A percentile compares a stretch with the other conserved stretches of the same genome.
Conservation (phyloP, 1,140 invertebrate genomes). For the Temnothorax nylanderi region DNA sequence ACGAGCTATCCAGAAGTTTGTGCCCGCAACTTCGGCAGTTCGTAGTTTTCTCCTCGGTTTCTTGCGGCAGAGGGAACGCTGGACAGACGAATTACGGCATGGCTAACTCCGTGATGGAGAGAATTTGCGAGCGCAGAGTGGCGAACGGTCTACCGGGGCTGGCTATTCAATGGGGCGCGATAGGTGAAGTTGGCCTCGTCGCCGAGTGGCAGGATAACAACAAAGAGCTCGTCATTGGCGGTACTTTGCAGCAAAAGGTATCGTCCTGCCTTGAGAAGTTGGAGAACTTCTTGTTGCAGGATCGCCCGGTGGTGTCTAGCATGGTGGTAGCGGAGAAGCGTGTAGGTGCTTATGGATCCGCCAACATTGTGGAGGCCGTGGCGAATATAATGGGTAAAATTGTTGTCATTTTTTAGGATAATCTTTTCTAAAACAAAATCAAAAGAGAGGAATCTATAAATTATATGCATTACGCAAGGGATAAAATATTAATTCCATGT, state of each 20-base stretch:
- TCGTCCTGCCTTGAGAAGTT: conserved; percentile 87
- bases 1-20: conserved; percentile 84
- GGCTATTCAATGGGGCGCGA: conserved; percentile 88
- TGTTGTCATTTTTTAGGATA: not conserved
- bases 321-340: conserved; percentile 88
- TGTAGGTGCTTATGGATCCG: conserved; percentile 62
- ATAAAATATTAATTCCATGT: not conserved
- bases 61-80: conserved; percentile 91
- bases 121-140: conserved; percentile 86
- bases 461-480: not conserved
- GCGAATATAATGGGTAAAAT: conserved; percentile 84
- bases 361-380: conserved; percentile 84
- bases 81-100: conserved; percentile 93
- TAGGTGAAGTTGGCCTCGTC: conserved; percentile 87
- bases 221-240: conserved; percentile 87
- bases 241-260: conserved; percentile 90
- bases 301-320: conserved; percentile 87
- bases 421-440: not conserved
- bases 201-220: conserved; percentile 89
- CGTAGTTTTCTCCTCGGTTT: conserved; percentile 91
- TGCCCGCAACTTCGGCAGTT: conserved; percentile 86
- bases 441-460: not conserved
- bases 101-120: conserved; percentile 88
- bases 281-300: conserved; percentile 87
- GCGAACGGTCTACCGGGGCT: conserved; percentile 86